Evolutionary conservation across 2,797 vertebrate genomes (phyloP).

Genomic region (Oophaga sylvatica): DNA sequence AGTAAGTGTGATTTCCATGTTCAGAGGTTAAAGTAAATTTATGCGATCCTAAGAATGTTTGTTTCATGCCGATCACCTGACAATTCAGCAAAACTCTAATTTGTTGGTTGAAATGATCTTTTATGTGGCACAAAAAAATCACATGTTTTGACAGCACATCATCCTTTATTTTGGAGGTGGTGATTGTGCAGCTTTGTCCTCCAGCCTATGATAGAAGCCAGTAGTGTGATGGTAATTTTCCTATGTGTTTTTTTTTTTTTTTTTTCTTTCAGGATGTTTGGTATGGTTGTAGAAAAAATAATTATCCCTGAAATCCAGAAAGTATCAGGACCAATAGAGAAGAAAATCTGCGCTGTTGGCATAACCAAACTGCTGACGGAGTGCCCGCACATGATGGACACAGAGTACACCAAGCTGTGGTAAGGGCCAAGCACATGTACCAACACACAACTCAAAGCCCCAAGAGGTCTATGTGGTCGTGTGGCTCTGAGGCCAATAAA

Average conservation of each 20-base stretch:
- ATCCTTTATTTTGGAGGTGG: neutral
- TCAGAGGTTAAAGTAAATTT: neutral
- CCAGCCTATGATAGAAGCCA: neutral
- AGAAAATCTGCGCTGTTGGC: slow-evolving; percentile 97
- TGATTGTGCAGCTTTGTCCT: neutral
- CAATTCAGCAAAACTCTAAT: too few species aligned
- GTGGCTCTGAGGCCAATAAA: too few species aligned
- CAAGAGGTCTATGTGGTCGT: too few species aligned
- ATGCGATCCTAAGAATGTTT: too few species aligned
- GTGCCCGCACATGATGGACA: slow-evolving; percentile 98
- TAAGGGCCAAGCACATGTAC: slow-evolving; percentile 68
- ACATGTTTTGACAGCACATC: too few species aligned
- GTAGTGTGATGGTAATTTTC: too few species aligned
- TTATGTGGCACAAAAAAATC: too few species aligned
- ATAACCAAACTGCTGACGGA: slow-evolving; percentile 95
- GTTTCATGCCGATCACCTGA: too few species aligned
- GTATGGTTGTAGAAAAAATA: slow-evolving; percentile 98
- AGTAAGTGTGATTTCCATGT: slow-evolving; percentile 78
- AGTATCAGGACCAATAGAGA: slow-evolving; percentile 93
- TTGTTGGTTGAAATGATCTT: too few species aligned
- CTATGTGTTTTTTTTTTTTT: neutral
- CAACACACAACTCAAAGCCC: too few species aligned
- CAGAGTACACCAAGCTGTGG: slow-evolving; percentile 97
- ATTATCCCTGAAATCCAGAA: slow-evolving; percentile 98
- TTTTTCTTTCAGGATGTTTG: slow-evolving; percentile 87